Evolutionary conservation across 2,113 vertebrate genomes (phyloP), one percentile per base, ranked within the genome.

Genomic region (Chauna torquata): DNA sequence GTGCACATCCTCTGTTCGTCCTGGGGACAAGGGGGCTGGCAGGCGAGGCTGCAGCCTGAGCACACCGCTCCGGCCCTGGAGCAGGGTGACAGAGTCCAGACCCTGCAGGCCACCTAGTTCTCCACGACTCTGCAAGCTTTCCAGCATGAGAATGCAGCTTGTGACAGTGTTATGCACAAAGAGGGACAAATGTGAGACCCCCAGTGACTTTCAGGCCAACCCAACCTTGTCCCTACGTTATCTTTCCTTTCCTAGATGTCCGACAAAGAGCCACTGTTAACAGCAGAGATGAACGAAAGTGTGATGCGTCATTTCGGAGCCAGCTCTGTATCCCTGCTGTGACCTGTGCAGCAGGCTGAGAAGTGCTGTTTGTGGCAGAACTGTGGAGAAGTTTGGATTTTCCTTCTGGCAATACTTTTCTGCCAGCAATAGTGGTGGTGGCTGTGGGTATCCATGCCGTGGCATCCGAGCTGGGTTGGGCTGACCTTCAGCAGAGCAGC

Each of bases 301-400:
- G 44, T 50, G 28, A 6, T 5, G 18, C 27, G 7, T 8, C 0
- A 0, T 25, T 34, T 1, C 0, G 6, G n/a, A 3, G 2, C 13
- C 14, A 8, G 0, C n/a, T 11, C 54, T 2, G 20, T 5, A 13
- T 27, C 4, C 64, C 75, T 1, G 1, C 9, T 8, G 40, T 15
- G 18, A 40, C 5, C 2, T 3, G 16, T 3, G 42, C 15, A 20
- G 45, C 62, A 17, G 40, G 11, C 5, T 6, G 32, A 71, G 32
- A 65, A 50, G 74, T 13, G 42, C 16, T 34, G 2, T 49, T 44
- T 32, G 27, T 32, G 40, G n/a, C 23, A 78, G 54, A 72, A 23
- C 34, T 7, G 3, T 38, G 64, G 27, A 36, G 11, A 19, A 58
- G 25, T 0, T 79, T 62, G 38, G 32, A 4, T n/a, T 34, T 38